phyloP scores from a whole-genome alignment of 2,888 invertebrate genomes.

The Macaria liturata region DNA sequence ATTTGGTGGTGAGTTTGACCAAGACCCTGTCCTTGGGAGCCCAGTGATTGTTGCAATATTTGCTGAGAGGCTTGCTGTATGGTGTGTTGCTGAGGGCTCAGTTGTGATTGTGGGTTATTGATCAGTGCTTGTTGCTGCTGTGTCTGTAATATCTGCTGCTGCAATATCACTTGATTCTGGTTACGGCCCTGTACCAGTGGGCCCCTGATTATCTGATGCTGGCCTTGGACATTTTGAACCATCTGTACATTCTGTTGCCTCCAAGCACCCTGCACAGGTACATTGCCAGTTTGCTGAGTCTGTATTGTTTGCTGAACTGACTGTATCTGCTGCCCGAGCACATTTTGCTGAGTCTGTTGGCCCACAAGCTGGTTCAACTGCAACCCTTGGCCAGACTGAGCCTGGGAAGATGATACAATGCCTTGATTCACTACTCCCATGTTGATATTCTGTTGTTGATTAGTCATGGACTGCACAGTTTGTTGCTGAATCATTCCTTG shows the following conservation, averaged over 20 bases:
- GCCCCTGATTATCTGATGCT: constrained; percentile 77
- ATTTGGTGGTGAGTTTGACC: constrained; percentile 79
- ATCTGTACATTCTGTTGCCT: constrained; percentile 79
- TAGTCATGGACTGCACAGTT: constrained; percentile 68
- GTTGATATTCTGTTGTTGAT: constrained; percentile 73
- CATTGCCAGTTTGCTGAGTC: constrained; percentile 62
- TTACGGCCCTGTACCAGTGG: constrained; percentile 74
- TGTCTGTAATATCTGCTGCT: constrained; percentile 83
- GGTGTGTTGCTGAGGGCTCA: constrained; percentile 82
- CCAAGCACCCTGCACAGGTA: constrained; percentile 70
- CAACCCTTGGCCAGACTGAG: constrained; percentile 62
- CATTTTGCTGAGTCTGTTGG: constrained; percentile 64
- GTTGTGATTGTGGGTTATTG: constrained; percentile 71
- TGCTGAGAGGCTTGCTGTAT: constrained; percentile 83
- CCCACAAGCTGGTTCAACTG: constrained; percentile 76
- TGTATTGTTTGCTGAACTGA: constrained; percentile 75
- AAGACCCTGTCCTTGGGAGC: constrained; percentile 77
- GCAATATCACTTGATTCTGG: constrained; percentile 79
- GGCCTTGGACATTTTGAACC: constrained; percentile 80
- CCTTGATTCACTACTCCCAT: constrained; percentile 75
- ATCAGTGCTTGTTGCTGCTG: constrained; percentile 72
- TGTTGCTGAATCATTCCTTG: constrained; percentile 73
- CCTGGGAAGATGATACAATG: constrained; percentile 67
- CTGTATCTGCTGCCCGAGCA: constrained; percentile 78
- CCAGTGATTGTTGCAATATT: constrained; percentile 84